Conservation (phyloP, 2,113 vertebrate species). For the Siniperca chuatsi region DNA sequence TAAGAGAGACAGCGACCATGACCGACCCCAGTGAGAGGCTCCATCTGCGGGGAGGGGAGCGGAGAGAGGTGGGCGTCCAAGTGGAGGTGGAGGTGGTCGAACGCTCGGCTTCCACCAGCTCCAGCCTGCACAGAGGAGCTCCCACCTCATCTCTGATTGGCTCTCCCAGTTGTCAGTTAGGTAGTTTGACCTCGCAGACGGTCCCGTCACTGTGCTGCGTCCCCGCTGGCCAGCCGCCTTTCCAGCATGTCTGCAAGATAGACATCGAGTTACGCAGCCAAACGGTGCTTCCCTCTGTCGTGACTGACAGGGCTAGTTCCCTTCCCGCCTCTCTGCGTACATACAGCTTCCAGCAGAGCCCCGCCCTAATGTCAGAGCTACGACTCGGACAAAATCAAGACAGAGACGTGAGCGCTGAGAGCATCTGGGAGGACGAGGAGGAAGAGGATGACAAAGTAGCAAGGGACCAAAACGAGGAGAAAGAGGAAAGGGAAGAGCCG, state of each 20-base stretch:
- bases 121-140: slow-evolving; percentile 72
- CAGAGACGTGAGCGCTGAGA: slow-evolving; percentile 15
- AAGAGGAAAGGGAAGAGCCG: not conserved
- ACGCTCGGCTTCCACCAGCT: slow-evolving; percentile 85
- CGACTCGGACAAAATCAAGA: not conserved
- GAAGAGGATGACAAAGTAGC: not conserved
- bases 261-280: slow-evolving; percentile 67
- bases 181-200: accelerated
- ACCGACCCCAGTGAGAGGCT: slow-evolving; percentile 69
- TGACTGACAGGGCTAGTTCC: slow-evolving; percentile 20
- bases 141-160: slow-evolving; percentile 30
- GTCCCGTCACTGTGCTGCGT: slow-evolving; percentile 32
- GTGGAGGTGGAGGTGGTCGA: slow-evolving; percentile 83
- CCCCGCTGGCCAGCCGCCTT: slow-evolving; percentile 49
- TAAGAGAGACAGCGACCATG: slow-evolving; percentile 83
- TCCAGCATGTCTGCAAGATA: slow-evolving; percentile 75
- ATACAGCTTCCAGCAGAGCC: slow-evolving; percentile 29
- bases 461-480: not conserved
- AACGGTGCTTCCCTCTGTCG: not conserved
- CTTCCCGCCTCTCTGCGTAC: slow-evolving; percentile 47
- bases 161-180: slow-evolving; percentile 45
- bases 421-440: slow-evolving; percentile 34
- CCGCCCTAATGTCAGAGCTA: not conserved
- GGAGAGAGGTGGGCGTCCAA: slow-evolving; percentile 89
- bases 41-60: slow-evolving; percentile 41